Evolutionary conservation across 2,888 invertebrate species (phyloP), one percentile per base, ranked within the genome.

Genomic region (Cordilura impudica): DNA sequence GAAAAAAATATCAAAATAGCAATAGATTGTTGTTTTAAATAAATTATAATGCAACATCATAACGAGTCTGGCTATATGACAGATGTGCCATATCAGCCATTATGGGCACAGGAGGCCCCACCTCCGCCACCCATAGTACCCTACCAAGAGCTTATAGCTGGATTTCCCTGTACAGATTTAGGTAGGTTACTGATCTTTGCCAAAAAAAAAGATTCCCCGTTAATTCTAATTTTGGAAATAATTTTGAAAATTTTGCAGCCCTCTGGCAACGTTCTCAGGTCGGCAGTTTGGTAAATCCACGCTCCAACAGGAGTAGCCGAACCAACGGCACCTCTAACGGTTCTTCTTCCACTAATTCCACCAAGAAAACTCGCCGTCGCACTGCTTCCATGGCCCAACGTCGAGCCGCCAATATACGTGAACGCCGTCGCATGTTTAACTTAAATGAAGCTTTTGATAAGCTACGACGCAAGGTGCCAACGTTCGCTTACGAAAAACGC

Each of bases 391-490:
- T 97, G 85, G 97, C 97, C 0, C 97, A 97, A 88, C 91, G 97
- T 35, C 92, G 97, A 65, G 97, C 97, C 0, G 97, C 97, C 23
- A 98, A 98, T 90, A 97, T 97, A 81, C 93, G 97, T 2, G 98
- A 98, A 89, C 91, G 98, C 61, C 92, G 97, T 19, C 92, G 98
- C 81, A 98, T 98, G 97, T 97, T 97, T 89, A 98, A 97, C 90
- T 91, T 98, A 81, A 98, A 98, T 88, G 97, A 97, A 88, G 98
- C 98, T 0, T 98, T 98, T 86, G 98, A 98, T 88, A 96, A 96
- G 87, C 91, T 98, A 45, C 91, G 98, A 23, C 92, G 97, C 85
- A 97, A 97, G 92, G 95, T 95, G 83, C 98, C 98, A 18, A 98
- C 98, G 0, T 98, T 98, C 86, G 98, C 98, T 0, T 98, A 98